Percentiles rank a stretch among this genome's conserved stretches.
phyloP scores from a whole-genome alignment of 2,797 vertebrate species.

The Thamnophis elegans region DNA sequence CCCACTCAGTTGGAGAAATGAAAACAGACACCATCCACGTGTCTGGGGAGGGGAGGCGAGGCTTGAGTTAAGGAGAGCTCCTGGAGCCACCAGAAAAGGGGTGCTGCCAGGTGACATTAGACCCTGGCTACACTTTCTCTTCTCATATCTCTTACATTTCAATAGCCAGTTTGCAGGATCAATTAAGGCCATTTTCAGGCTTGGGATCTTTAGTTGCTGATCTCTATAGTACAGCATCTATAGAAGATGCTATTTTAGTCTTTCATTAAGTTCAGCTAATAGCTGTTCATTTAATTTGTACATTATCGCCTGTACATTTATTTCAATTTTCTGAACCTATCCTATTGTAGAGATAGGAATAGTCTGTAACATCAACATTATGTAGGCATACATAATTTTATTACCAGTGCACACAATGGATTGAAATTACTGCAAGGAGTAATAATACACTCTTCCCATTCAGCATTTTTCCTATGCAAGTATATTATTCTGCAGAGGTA shows the following conservation, averaged over 20 bases:
- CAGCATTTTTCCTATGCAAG: neutral
- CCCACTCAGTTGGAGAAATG: neutral
- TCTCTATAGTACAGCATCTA: neutral
- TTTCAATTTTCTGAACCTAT: neutral
- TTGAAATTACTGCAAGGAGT: neutral
- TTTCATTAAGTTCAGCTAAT: conserved; percentile 2
- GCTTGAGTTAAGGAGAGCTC: neutral
- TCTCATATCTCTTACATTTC: neutral
- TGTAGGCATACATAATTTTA: fast-evolving
- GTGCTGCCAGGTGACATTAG: neutral
- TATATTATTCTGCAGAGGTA: conserved; percentile 17
- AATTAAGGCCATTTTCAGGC: neutral
- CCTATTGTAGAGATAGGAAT: too few relatives aligned
- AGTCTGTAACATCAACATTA: neutral
- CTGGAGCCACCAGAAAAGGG: neutral
- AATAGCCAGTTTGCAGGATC: neutral
- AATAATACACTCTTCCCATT: neutral
- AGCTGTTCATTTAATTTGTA: neutral
- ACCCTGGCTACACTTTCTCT: neutral
- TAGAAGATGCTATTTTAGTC: neutral
- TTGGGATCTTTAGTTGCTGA: neutral
- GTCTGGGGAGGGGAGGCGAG: neutral
- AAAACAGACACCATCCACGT: neutral
- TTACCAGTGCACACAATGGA: neutral
- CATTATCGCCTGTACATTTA: neutral